Evolutionary conservation across 2,113 vertebrate species (phyloP).

Genomic region (Hypanus sabinus): DNA sequence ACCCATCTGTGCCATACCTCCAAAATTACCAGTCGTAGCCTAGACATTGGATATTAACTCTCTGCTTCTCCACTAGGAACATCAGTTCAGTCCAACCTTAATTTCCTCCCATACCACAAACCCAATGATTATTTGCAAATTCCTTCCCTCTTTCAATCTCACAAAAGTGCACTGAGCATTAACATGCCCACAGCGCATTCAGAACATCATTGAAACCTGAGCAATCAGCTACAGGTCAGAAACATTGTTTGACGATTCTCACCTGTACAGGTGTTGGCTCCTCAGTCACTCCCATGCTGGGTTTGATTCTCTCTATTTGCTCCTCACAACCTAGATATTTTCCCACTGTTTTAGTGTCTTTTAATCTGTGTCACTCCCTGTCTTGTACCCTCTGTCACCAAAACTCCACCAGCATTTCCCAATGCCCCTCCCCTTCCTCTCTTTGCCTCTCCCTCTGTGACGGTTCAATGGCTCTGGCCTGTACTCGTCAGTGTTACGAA

Average conservation of each 20-base stretch:
- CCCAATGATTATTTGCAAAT: neutral
- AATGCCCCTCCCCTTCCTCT: neutral
- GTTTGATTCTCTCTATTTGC: neutral
- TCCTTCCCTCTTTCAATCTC: neutral
- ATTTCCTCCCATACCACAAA: neutral
- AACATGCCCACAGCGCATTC: no score
- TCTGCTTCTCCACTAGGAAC: neutral
- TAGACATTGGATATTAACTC: neutral
- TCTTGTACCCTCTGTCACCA: neutral
- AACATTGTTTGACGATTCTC: no score
- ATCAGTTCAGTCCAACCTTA: neutral
- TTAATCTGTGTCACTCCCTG: neutral
- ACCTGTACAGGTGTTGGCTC: no score
- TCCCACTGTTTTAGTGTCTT: neutral
- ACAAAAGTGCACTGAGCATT: neutral
- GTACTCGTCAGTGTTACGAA: no score
- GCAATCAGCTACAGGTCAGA: no score
- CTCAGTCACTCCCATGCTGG: neutral
- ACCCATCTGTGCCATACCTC: no score
- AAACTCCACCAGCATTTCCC: neutral
- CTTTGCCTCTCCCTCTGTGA: no score
- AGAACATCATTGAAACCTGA: no score
- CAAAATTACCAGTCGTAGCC: neutral
- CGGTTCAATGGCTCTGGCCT: no score
- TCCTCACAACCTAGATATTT: neutral